Conservation (phyloP, 1,140 invertebrate species). For the Drosophila truncata region DNA sequence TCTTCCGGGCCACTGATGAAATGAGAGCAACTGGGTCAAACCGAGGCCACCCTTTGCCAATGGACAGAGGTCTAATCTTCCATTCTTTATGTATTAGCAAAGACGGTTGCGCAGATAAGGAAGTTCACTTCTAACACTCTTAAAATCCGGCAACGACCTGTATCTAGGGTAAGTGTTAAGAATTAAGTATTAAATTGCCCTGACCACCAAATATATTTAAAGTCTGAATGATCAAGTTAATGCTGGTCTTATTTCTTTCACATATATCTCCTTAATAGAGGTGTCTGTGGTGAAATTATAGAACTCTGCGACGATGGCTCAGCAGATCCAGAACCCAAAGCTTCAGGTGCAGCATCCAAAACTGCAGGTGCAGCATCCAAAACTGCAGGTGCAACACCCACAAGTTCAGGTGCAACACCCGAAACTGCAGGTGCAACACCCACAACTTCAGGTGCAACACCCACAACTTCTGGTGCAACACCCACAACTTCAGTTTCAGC, state of each 20-base stretch:
- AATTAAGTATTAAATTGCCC: no score
- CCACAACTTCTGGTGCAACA: constrained; percentile 6
- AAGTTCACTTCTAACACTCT: background rate
- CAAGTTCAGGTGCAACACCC: background rate
- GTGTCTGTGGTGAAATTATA: background rate
- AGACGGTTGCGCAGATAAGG: background rate
- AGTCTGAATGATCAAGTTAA: background rate
- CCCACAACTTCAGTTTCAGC: background rate
- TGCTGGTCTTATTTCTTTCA: background rate
- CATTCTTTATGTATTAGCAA: background rate
- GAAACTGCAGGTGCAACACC: background rate
- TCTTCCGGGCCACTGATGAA: background rate
- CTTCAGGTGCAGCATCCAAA: background rate
- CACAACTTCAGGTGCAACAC: background rate
- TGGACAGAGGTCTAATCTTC: background rate
- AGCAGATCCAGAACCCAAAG: background rate
- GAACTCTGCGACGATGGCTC: background rate
- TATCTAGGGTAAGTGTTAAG: background rate
- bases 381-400: background rate
- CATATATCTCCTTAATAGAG: background rate
- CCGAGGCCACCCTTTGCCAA: background rate
- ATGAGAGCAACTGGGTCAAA: background rate
- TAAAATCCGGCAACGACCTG: background rate
- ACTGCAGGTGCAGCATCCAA: background rate
- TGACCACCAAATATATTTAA: background rate